Evolutionary conservation across 1,140 invertebrate genomes (phyloP).

Genomic region (Ceratoteleas bidentatus): DNA sequence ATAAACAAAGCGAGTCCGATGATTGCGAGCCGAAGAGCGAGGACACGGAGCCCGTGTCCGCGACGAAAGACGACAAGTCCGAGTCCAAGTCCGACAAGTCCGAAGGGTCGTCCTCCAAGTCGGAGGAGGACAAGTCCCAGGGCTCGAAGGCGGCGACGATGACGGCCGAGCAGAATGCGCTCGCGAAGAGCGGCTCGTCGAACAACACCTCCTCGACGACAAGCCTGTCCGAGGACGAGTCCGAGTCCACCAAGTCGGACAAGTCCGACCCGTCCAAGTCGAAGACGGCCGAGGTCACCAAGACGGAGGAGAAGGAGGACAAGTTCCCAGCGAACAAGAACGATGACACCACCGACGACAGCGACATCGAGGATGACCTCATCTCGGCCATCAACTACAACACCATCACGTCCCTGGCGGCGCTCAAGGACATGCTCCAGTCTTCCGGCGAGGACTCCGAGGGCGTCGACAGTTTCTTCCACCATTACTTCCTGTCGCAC

Average conservation of each 20-base stretch:
- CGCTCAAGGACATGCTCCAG: constrained; percentile 86
- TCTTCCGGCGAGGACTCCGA: constrained; percentile 83
- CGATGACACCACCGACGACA: constrained; percentile 80
- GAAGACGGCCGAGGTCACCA: constrained; percentile 43
- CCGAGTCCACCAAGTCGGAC: constrained; percentile 72
- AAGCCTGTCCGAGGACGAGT: constrained; percentile 77
- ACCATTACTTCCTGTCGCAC: constrained; percentile 88
- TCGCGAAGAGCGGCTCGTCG: constrained; percentile 62
- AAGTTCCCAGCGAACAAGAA: constrained; percentile 66
- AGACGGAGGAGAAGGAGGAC: constrained; percentile 25
- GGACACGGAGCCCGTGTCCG: constrained; percentile 58
- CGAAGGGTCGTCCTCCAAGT: constrained; percentile 44
- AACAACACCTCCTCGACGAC: constrained; percentile 71
- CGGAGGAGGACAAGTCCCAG: constrained; percentile 40
- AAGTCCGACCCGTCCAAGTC: constrained; percentile 31
- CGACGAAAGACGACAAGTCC: constrained; percentile 53
- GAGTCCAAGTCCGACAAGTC: constrained; percentile 53
- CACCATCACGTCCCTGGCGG: constrained; percentile 85
- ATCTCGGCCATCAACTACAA: constrained; percentile 86
- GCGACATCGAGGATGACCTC: constrained; percentile 85
- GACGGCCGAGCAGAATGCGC: constrained; percentile 24
- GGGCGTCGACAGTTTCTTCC: constrained; percentile 86
- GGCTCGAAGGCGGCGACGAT: constrained; percentile 31
- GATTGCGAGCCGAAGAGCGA: constrained; percentile 69
- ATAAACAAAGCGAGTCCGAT: constrained; percentile 74